These are phyloP conservation scores for Clostera curtula DNA, from an alignment of 2,888 invertebrate genomes.

Conservation along the genomic window DNA sequence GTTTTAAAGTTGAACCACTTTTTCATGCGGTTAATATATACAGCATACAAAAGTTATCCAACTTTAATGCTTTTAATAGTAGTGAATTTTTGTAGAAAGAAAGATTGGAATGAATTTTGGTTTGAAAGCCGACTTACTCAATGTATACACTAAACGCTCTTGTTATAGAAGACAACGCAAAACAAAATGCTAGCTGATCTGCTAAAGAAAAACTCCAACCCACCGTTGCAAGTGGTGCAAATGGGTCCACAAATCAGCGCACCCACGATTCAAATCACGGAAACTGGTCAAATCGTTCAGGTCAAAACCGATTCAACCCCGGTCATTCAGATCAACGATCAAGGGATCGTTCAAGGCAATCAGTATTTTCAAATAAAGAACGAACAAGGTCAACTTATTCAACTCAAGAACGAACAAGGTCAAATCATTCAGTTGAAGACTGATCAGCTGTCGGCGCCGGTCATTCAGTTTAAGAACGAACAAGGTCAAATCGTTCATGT, in stretches of 20 bases:
- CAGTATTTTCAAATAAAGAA: slow-evolving; percentile 64
- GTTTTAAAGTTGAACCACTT: too few species aligned
- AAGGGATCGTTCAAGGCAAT: slow-evolving; percentile 38
- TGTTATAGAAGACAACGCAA: slow-evolving; percentile 55
- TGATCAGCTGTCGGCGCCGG: slow-evolving; percentile 45
- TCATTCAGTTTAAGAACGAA: slow-evolving; percentile 53
- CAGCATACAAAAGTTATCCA: too few species aligned
- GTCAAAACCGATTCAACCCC: slow-evolving; percentile 51
- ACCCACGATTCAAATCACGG: slow-evolving; percentile 66
- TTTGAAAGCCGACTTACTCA: too few species aligned
- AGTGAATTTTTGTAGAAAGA: too few species aligned
- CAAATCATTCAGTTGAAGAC: slow-evolving; percentile 60
- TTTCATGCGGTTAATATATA: too few species aligned
- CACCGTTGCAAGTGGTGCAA: slow-evolving; percentile 67
- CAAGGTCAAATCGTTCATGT: slow-evolving; percentile 46
- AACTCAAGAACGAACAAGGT: slow-evolving; percentile 63
- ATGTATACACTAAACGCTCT: background rate
- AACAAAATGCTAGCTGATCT: slow-evolving; percentile 90
- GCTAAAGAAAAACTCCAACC: slow-evolving; percentile 82
- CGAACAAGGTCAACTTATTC: slow-evolving; percentile 61
- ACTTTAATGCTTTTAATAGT: too few species aligned
- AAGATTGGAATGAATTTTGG: too few species aligned
- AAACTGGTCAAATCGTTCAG: slow-evolving; percentile 65
- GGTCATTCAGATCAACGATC: slow-evolving; percentile 49
- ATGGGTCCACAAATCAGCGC: slow-evolving; percentile 60